Percentiles rank a stretch among this genome's conserved stretches.
Conservation (phyloP, 1,140 invertebrate species). For the Temnothorax nylanderi region DNA sequence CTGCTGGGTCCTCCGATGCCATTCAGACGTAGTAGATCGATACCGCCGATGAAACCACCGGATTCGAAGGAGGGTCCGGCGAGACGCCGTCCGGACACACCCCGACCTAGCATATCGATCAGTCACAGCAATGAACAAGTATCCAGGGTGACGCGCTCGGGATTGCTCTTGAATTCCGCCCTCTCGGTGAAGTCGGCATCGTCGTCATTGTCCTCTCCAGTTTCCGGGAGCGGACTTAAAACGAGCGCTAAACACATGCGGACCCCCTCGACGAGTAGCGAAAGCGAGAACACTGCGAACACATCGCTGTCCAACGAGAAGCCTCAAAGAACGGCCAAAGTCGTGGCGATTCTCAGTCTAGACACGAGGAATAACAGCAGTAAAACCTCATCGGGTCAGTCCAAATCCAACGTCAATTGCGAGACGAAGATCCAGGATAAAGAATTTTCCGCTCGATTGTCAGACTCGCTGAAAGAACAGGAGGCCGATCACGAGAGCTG, state of each 20-base stretch:
- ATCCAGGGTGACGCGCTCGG: conserved; percentile 69
- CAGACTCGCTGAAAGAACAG: conserved; percentile 66
- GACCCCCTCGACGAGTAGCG: not conserved
- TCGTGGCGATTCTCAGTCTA: conserved; percentile 81
- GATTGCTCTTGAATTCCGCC: conserved; percentile 46
- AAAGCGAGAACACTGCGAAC: not conserved
- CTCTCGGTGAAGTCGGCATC: conserved; percentile 10
- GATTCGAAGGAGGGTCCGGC: not conserved
- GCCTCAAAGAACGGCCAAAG: conserved; percentile 83
- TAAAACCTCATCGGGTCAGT: conserved; percentile 17
- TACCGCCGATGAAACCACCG: conserved; percentile 66
- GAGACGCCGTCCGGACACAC: conserved; percentile 71
- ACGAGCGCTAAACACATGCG: not conserved
- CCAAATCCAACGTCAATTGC: conserved; percentile 1
- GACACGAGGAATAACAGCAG: conserved; percentile 73
- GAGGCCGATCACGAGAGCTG: conserved; percentile 70
- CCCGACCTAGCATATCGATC: conserved; percentile 59
- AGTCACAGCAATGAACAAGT: conserved; percentile 35
- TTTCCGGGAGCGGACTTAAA: not conserved
- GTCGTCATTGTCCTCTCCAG: not conserved
- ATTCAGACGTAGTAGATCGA: conserved; percentile 63
- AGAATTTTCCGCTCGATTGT: conserved; percentile 17
- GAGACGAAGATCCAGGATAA: conserved; percentile 22
- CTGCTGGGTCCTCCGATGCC: conserved; percentile 23
- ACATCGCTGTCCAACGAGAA: conserved; percentile 66